Percentiles rank a stretch among this genome's conserved stretches.
Evolutionary conservation across 2,113 vertebrate species (phyloP).

Genomic region (Coturnix japonica): DNA sequence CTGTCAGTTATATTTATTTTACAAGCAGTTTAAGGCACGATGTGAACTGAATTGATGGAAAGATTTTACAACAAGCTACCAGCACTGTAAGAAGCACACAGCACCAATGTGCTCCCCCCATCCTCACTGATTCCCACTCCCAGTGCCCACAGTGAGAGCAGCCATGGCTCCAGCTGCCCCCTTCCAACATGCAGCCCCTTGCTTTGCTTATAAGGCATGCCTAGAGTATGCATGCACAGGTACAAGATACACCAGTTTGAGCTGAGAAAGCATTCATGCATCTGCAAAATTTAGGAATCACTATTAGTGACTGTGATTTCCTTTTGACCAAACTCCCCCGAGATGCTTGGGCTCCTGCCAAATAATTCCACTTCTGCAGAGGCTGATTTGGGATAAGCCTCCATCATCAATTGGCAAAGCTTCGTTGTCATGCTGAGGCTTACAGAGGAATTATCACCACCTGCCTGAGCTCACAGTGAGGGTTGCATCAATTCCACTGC

Average conservation of each 20-base stretch:
- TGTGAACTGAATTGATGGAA: not conserved
- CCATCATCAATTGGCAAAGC: not conserved
- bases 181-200: not conserved
- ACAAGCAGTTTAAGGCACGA: conserved; percentile 12
- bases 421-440: not conserved
- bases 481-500: not conserved
- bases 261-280: fast-evolving
- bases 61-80: conserved; percentile 33
- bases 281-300: not conserved
- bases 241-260: fast-evolving
- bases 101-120: not conserved
- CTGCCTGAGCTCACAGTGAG: not conserved
- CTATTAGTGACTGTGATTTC: fast-evolving
- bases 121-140: not conserved
- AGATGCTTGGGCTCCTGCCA: not conserved
- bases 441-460: not conserved
- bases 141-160: not conserved
- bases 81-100: not conserved
- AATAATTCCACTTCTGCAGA: not conserved
- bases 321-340: not conserved
- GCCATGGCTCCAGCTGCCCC: not conserved
- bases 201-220: not conserved
- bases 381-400: not conserved
- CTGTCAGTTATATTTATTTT: conserved; percentile 30
- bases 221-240: not conserved